Conservation (phyloP, 2,113 vertebrate genomes). For the Hyaena hyaena region DNA sequence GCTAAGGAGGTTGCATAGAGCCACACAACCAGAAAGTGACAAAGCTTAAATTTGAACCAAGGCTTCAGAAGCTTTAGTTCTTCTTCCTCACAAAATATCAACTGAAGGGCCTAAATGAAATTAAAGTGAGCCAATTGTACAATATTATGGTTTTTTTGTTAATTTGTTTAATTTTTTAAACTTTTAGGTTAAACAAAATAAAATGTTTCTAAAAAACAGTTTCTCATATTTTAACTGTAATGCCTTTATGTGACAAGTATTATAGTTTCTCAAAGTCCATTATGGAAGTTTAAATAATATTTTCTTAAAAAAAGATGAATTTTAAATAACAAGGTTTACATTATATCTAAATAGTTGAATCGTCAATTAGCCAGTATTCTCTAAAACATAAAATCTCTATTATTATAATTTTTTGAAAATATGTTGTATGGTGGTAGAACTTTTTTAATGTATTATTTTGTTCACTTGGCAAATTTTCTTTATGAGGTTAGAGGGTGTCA, state of each 20-base stretch:
- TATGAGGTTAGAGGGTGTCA: not conserved
- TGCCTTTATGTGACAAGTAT: not conserved
- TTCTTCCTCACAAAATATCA: not conserved
- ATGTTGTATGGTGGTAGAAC: not conserved
- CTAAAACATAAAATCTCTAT: not conserved
- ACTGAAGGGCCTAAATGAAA: not conserved
- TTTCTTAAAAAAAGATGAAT: not conserved
- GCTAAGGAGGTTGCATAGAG: not conserved
- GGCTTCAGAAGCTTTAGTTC: not conserved
- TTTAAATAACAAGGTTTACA: not conserved
- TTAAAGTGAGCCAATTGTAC: not conserved
- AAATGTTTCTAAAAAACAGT: not conserved
- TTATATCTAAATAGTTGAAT: not conserved
- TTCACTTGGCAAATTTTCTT: not conserved
- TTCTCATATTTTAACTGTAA: not conserved
- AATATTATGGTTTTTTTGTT: not conserved
- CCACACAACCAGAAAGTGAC: not conserved
- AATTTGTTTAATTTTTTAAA: not conserved
- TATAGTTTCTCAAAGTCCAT: not conserved
- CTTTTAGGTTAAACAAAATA: not conserved
- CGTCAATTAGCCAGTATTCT: not conserved
- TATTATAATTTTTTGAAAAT: not conserved
- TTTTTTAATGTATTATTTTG: not conserved
- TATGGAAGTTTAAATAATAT: constrained; percentile 1
- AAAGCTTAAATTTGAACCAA: not conserved